These are phyloP conservation scores for Morinoia aosen DNA, from an alignment of 2,888 invertebrate genomes.

Conservation along the genomic window DNA sequence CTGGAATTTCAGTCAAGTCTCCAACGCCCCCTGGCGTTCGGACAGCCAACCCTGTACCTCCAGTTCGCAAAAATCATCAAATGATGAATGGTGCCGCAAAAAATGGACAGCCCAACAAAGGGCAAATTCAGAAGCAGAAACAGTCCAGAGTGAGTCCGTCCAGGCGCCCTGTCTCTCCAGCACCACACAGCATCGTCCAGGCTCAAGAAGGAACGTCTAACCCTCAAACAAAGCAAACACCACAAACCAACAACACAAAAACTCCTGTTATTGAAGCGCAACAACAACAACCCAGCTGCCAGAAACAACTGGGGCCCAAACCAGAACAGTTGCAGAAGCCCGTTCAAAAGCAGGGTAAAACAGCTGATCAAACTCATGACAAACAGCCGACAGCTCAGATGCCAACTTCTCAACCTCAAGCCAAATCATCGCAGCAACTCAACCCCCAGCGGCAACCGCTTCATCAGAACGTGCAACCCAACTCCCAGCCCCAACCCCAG, in stretches of 20 bases:
- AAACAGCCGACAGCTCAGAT: not conserved
- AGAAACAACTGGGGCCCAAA: not conserved
- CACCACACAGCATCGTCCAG: not conserved
- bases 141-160: not conserved
- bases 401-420: not conserved
- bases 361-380: not conserved
- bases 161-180: not conserved
- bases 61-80: not conserved
- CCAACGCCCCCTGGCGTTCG: not conserved
- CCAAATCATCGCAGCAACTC: not conserved
- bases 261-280: not conserved
- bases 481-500: not conserved
- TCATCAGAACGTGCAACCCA: not conserved
- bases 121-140: not conserved
- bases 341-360: not conserved
- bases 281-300: not conserved
- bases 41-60: constrained; percentile 2
- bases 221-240: not conserved
- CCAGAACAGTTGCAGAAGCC: not conserved
- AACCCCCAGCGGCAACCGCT: not conserved
- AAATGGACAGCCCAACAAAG: not conserved
- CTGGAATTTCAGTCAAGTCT: not conserved
- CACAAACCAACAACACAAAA: not conserved
- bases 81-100: not conserved
- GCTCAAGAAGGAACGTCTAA: not conserved